These are phyloP conservation scores for Drosophila erecta DNA, from an alignment of 1,140 invertebrate species.

Conservation along the genomic window DNA sequence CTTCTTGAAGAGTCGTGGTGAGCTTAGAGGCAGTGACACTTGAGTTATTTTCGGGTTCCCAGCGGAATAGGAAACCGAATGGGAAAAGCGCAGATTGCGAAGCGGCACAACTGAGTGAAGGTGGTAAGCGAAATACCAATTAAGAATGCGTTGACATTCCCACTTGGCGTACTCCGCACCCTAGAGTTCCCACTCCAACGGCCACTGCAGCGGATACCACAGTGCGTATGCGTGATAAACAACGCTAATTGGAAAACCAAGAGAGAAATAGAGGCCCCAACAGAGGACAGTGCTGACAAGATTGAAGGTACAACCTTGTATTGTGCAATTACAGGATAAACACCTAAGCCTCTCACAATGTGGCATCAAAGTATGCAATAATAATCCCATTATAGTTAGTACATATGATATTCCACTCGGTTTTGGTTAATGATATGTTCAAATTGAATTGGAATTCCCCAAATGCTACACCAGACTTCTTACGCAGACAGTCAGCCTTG, in stretches of 20 bases:
- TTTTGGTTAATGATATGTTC: background rate
- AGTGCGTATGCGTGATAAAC: conserved; percentile 77
- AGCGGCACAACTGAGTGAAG: conserved; percentile 61
- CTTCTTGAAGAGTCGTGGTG: conserved; percentile 20
- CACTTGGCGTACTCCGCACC: background rate
- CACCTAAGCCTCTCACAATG: too few species aligned
- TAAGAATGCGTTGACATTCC: conserved; percentile 66
- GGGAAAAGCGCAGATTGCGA: conserved; percentile 38
- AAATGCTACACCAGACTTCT: too few species aligned
- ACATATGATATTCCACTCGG: background rate
- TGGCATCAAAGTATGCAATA: too few species aligned
- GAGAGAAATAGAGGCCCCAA: conserved; percentile 7
- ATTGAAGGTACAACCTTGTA: background rate
- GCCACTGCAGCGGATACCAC: conserved; percentile 36
- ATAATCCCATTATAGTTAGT: too few species aligned
- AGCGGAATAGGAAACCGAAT: conserved; percentile 13
- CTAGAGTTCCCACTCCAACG: conserved; percentile 12
- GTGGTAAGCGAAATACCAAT: conserved; percentile 69
- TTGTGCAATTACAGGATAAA: too few species aligned
- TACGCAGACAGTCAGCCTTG: background rate
- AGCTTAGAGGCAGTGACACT: conserved; percentile 47
- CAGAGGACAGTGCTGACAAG: conserved; percentile 4
- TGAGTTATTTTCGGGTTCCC: conserved; percentile 73
- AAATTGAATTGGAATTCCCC: background rate
- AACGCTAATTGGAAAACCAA: conserved; percentile 69